Evolutionary conservation across 2,113 vertebrate genomes (phyloP).

Genomic region (Silurus glanis): DNA sequence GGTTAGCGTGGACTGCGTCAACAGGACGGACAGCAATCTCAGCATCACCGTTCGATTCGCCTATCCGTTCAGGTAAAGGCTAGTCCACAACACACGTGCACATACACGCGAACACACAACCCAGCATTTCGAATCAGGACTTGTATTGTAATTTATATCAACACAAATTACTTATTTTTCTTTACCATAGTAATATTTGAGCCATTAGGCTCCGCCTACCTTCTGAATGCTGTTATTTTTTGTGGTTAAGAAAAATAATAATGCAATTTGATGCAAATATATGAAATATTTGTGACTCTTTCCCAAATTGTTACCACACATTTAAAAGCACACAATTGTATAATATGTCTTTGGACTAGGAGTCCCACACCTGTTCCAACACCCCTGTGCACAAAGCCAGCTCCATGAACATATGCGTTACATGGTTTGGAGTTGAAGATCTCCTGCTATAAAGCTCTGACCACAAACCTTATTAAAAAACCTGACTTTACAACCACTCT

Average conservation of each 20-base stretch:
- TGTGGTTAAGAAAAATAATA: background rate
- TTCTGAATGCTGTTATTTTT: background rate
- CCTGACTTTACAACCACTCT: too few species aligned
- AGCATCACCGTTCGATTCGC: slow-evolving; percentile 88
- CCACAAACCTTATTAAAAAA: too few species aligned
- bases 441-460: too few species aligned
- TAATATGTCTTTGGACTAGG: too few species aligned
- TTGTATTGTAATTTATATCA: background rate
- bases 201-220: background rate
- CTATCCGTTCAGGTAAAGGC: slow-evolving; percentile 93
- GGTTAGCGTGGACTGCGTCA: slow-evolving; percentile 94
- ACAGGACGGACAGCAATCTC: slow-evolving; percentile 94
- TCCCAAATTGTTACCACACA: too few species aligned
- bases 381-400: too few species aligned
- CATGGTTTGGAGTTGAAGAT: too few species aligned
- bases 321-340: too few species aligned
- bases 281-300: too few species aligned
- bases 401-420: too few species aligned
- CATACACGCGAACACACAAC: background rate
- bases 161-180: background rate
- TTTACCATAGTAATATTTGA: background rate
- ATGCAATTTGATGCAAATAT: background rate
- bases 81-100: background rate
- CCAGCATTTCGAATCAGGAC: background rate
- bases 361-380: too few species aligned